Percentiles rank a stretch among this genome's conserved stretches.
Evolutionary conservation across 1,140 invertebrate species (phyloP).

Genomic region (Tetragnatha versicolor): DNA sequence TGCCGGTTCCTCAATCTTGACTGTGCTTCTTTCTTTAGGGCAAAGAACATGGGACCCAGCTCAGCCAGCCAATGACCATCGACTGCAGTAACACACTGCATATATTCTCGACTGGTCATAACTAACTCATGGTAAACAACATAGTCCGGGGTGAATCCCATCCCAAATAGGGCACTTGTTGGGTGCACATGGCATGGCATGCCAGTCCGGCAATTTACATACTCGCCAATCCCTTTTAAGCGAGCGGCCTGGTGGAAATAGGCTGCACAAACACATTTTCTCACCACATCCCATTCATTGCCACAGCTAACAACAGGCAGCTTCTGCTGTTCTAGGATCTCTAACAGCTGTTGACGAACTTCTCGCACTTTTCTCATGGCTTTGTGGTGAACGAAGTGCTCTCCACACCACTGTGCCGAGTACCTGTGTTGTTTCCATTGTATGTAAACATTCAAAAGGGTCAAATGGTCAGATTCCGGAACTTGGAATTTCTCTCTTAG

Average conservation of each 20-base stretch:
- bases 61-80: conserved; percentile 98
- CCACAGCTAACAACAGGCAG: conserved; percentile 91
- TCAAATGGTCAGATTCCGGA: conserved; percentile 98
- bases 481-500: conserved; percentile 98
- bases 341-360: conserved; percentile 94
- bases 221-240: conserved; percentile 86
- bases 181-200: conserved; percentile 99
- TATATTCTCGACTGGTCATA: conserved; percentile 98
- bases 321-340: conserved; percentile 96
- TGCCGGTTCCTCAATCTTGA: conserved; percentile 69
- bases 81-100: conserved; percentile 99
- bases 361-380: conserved; percentile 95
- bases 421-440: conserved; percentile 97
- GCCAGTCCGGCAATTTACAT: conserved; percentile 96
- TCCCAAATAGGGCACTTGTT: conserved; percentile 96
- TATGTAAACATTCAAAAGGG: conserved; percentile 95
- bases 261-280: conserved; percentile 98
- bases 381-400: conserved; percentile 98
- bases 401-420: conserved; percentile 93
- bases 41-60: conserved; percentile 99
- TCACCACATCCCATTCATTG: conserved; percentile 95
- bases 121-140: conserved; percentile 97
- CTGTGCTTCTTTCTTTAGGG: conserved; percentile 75
- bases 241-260: conserved; percentile 92
- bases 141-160: conserved; percentile 98